Percentiles rank a stretch among this genome's conserved stretches.
Evolutionary conservation across 2,113 vertebrate species (phyloP).

Genomic region (Hyperopisus bebe): DNA sequence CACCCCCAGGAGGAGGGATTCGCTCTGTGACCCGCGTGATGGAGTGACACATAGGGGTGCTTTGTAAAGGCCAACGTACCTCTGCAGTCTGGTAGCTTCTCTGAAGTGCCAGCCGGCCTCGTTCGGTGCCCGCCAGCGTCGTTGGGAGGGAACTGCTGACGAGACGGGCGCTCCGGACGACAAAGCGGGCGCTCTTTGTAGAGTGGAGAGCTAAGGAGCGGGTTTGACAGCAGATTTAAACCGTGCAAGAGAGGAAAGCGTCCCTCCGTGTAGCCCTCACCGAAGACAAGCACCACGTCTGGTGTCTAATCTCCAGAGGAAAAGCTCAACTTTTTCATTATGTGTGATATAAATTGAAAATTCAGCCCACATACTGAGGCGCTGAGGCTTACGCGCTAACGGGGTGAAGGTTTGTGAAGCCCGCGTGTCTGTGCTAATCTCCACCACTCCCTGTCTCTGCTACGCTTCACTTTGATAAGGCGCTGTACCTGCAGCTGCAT

Average conservation of each 20-base stretch:
- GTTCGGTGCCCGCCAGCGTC: not conserved
- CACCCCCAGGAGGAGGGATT: not conserved
- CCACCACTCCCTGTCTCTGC: not conserved
- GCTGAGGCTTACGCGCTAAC: not conserved
- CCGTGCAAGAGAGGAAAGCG: not conserved
- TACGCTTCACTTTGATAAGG: not conserved
- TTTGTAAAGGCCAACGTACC: not conserved
- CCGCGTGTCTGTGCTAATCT: not conserved
- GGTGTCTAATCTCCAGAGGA: not conserved
- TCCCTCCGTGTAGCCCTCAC: not conserved
- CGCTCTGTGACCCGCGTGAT: not conserved
- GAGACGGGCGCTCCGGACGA: not conserved
- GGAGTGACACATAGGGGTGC: not conserved
- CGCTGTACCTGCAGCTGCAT: not conserved
- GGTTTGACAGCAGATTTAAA: conserved; percentile 3
- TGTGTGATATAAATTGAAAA: not conserved
- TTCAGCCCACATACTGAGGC: not conserved
- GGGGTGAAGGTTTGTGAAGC: not conserved
- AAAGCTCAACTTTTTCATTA: not conserved
- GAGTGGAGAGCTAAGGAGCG: not conserved
- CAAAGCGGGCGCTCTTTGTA: not conserved
- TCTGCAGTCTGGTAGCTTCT: not conserved
- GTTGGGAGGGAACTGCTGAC: not conserved
- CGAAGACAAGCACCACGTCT: not conserved
- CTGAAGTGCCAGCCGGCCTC: not conserved